Evolutionary conservation across 2,113 vertebrate genomes (phyloP).

Genomic region (Lates calcarifer): DNA sequence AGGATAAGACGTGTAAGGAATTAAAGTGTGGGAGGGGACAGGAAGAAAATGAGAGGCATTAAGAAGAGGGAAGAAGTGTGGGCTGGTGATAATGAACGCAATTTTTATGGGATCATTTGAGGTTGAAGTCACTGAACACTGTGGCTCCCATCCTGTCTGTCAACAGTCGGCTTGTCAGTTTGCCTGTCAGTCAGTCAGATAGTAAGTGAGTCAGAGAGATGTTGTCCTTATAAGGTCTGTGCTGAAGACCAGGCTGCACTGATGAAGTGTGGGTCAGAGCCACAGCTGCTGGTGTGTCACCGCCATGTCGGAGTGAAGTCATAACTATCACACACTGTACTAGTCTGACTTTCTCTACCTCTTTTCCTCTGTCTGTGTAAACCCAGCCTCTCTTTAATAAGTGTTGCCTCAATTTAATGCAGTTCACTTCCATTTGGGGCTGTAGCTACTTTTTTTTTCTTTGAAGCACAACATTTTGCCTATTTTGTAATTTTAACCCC

Average conservation of each 20-base stretch:
- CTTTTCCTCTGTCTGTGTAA: conserved; percentile 17
- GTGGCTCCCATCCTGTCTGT: conserved; percentile 20
- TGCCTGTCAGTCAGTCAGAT: conserved; percentile 35
- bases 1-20: conserved; percentile 4
- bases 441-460: background rate
- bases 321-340: conserved; percentile 40
- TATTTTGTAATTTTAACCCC: background rate
- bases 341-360: conserved; percentile 29
- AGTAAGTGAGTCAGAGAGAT: conserved; percentile 32
- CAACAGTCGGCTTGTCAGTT: conserved; percentile 14
- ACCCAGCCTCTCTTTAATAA: conserved; percentile 5
- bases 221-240: conserved; percentile 74
- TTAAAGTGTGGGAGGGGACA: conserved; percentile 35
- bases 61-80: conserved; percentile 32
- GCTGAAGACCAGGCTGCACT: conserved; percentile 21
- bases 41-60: conserved; percentile 37
- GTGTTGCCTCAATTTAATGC: background rate
- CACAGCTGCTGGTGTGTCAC: conserved; percentile 64
- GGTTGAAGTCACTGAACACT: conserved; percentile 3
- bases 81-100: conserved; percentile 21
- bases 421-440: background rate
- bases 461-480: background rate
- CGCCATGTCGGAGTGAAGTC: conserved; percentile 55
- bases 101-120: conserved; percentile 24
- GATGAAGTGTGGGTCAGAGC: conserved; percentile 28